Base-by-base conservation (phyloP, 92 coral and sea anemone genomes). In the Porites divaricata region DNA sequence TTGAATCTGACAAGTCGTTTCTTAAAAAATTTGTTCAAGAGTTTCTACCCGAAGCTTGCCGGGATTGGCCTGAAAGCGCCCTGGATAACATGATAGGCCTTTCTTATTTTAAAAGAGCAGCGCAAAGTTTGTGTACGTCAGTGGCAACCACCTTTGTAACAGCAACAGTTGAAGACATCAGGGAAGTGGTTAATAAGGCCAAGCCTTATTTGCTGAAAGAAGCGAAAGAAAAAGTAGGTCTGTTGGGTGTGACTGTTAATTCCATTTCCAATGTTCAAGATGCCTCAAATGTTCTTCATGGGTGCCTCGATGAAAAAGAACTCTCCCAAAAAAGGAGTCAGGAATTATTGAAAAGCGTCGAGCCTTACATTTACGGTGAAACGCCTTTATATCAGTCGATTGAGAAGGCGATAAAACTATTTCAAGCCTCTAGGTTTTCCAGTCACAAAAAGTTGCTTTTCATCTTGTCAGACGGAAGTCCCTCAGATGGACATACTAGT, bases 331-430 rank as follows among this genome's bases (percentile, higher is more conserved):
- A 89, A 72, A 88, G 87, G 59, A 76, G 28, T 0, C 23, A 75
- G 16, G 90, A 85, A 63, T 73, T 92, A 79, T 56, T 89, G 79
- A 35, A 85, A 16, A 13, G 57, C 1, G 81, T 89, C 4, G 89
- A 89, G 13, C 91, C 91, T 13, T 69, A 16, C 81, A 89, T 92
- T 77, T 92, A 92, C 78, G 95, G 95, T 45, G 45, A 67, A 0
- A 54, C 93, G 5, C 93, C 93, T 9, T 63, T 89, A 23, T 48
- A 56, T 2, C 26, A 50, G 74, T 48, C 95, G 0, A 28, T 92
- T 20, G 48, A 16, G 0, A 1, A 65, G n/a, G 57, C 95, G 20
- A 62, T 26, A 22, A 22, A 49, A 2, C 84, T 92, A 57, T 89
- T 92, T 14, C 83, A 2, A 0, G 41, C 5, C 0, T 20, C 76